Percentiles rank a stretch among this genome's conserved stretches.
phyloP scores from a whole-genome alignment of 1,140 invertebrate species.

The Octopus bimaculoides region DNA sequence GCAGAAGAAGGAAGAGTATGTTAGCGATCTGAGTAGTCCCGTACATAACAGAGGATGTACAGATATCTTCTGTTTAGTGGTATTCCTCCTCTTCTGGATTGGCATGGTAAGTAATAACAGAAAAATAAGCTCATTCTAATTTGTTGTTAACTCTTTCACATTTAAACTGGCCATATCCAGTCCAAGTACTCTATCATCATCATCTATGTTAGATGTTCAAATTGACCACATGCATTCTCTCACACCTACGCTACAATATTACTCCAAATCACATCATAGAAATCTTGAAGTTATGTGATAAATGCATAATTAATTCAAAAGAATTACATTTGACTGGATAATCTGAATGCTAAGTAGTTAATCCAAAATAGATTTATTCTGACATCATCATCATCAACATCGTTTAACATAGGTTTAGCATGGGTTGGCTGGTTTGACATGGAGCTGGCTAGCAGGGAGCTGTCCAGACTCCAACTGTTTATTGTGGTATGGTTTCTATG shows the following conservation, averaged over 20 bases:
- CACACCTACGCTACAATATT: not conserved
- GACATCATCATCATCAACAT: too few species aligned
- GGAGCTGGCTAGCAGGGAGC: too few species aligned
- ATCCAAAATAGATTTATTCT: too few species aligned
- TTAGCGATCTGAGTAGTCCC: conserved; percentile 39
- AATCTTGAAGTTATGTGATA: not conserved
- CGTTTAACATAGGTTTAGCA: too few species aligned
- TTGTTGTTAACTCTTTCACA: not conserved
- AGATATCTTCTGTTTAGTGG: conserved; percentile 78
- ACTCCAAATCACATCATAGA: not conserved
- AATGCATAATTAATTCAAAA: too few species aligned
- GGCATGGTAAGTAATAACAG: conserved; percentile 71
- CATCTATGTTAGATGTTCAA: not conserved
- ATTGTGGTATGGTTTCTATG: too few species aligned
- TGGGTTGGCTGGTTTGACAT: too few species aligned
- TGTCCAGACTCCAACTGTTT: too few species aligned
- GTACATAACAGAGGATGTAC: conserved; percentile 62
- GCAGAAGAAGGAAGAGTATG: conserved; percentile 37
- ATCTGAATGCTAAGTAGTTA: too few species aligned
- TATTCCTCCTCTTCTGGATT: conserved; percentile 83
- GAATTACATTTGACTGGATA: too few species aligned
- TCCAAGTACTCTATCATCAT: not conserved
- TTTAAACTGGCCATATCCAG: not conserved
- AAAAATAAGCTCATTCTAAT: not conserved
- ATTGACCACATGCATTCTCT: not conserved